Evolutionary conservation across 2,797 vertebrate species (phyloP).

Genomic region (Luscinia luscinia): DNA sequence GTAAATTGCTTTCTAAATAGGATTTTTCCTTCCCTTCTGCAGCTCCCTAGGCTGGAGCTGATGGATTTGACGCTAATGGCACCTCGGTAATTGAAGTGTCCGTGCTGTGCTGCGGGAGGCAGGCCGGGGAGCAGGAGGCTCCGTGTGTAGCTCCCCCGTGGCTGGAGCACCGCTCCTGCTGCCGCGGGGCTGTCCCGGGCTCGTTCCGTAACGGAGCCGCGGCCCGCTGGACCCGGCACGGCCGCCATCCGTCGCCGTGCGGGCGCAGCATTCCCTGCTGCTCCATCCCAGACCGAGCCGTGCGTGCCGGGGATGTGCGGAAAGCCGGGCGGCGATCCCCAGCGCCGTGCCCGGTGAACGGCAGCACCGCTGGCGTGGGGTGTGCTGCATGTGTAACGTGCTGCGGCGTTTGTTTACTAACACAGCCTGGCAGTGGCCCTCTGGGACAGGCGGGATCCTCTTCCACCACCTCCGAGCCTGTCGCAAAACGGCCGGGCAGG

Average conservation of each 20-base stretch:
- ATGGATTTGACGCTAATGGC: slow-evolving; percentile 22
- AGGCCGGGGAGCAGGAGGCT: background rate
- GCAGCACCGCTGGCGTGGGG: background rate
- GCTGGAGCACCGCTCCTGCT: background rate
- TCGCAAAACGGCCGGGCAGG: background rate
- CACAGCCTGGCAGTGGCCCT: background rate
- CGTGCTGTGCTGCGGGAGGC: background rate
- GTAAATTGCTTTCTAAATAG: background rate
- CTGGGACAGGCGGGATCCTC: background rate
- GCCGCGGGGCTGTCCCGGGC: background rate
- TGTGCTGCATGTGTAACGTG: background rate
- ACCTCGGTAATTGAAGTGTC: background rate
- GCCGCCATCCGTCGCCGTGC: fast-evolving
- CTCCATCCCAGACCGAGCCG: fast-evolving
- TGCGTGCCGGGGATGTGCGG: fast-evolving
- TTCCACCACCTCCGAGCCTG: background rate
- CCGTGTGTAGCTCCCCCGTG: background rate
- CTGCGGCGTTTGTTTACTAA: slow-evolving; percentile 40
- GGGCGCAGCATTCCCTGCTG: fast-evolving
- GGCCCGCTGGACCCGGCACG: background rate
- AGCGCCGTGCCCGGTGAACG: background rate
- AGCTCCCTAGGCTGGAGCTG: background rate
- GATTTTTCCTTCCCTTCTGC: background rate
- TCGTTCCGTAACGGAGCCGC: fast-evolving
- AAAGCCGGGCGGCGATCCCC: background rate